Evolutionary conservation across 2,888 invertebrate genomes (phyloP), one percentile per base, ranked within the genome.

Genomic region (Aphidoletes aphidimyza): DNA sequence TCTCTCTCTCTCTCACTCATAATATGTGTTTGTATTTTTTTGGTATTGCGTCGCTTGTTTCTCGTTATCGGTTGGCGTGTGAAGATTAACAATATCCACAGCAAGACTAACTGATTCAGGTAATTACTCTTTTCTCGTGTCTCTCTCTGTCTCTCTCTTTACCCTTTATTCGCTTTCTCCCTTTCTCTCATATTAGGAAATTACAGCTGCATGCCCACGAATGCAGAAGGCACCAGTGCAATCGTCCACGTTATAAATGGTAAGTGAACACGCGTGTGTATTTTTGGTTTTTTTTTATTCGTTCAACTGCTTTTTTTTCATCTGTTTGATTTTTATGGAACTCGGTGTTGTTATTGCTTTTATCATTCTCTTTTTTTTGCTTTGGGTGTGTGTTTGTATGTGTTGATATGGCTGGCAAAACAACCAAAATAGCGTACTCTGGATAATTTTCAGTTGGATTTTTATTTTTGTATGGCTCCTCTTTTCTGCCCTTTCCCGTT

Each of bases 181-280:
- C n/a, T n/a, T n/a, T n/a, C n/a, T n/a, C n/a, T n/a, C n/a, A n/a
- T n/a, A n/a, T n/a, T 39, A 85, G 96, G 96, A 85, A 96, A 96
- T 91, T 96, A 96, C 90, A 96, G 96, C 89, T 97, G 96, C 89
- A 94, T 94, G 86, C 96, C 96, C 17, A 96, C 96, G 49, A 94
- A 95, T 90, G 96, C 96, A 84, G 94, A 94, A 87, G 93, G 94
- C 54, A 94, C 96, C 86, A 95, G 94, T 87, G 95, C 96, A 88
- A 95, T 95, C 89, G 95, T 97, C 86, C 96, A 96, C 90, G 95
- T 96, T 88, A 95, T 96, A 89, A 96, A 95, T 91, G 96, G 96
- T 95, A 91, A 92, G 91, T 86, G 84, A 85, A 19, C 37, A 84
- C 42, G 49, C 34, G 19, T 84, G 30, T 83, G 42, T 45, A n/a